A percentile compares a stretch with the other conserved stretches of the same genome.
Conservation (phyloP, 2,888 invertebrate species). For the Petrolisthes manimaculis region DNA sequence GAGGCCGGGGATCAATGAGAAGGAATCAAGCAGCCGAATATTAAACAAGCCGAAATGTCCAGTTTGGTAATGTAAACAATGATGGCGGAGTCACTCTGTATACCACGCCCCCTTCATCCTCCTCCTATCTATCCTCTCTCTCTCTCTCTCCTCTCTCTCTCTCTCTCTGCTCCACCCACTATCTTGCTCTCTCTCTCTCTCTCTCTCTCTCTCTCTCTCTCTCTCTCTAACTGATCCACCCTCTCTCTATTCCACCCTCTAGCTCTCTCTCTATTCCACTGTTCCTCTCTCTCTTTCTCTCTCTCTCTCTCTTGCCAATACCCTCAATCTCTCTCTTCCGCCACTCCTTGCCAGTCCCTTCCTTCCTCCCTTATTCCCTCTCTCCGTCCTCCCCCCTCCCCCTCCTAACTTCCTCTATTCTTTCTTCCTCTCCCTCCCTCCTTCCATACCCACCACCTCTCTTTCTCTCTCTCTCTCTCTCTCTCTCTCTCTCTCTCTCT, state of each 20-base stretch:
- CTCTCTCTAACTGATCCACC: background rate
- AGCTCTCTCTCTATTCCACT: too few relatives aligned
- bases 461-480: background rate
- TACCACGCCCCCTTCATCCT: background rate
- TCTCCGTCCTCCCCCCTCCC: background rate
- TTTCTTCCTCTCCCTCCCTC: background rate
- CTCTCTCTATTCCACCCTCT: too few relatives aligned
- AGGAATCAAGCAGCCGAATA: background rate
- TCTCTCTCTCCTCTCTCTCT: background rate
- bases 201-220: background rate
- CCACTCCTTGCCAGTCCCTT: too few relatives aligned
- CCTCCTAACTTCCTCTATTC: too few relatives aligned
- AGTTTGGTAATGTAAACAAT: background rate
- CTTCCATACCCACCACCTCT: too few relatives aligned
- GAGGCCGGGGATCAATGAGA: background rate
- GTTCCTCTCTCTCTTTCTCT: too few relatives aligned
- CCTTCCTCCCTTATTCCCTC: background rate
- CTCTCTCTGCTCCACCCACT: too few relatives aligned
- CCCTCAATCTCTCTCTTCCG: too few relatives aligned
- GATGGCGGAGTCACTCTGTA: background rate
- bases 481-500: too few relatives aligned
- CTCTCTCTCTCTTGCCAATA: background rate
- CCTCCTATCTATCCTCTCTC: background rate
- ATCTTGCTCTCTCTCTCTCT: slow-evolving; percentile 55
- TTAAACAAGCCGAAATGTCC: background rate